Base-by-base conservation (phyloP, 1,140 invertebrate genomes). In the Steinernema khuongi region DNA sequence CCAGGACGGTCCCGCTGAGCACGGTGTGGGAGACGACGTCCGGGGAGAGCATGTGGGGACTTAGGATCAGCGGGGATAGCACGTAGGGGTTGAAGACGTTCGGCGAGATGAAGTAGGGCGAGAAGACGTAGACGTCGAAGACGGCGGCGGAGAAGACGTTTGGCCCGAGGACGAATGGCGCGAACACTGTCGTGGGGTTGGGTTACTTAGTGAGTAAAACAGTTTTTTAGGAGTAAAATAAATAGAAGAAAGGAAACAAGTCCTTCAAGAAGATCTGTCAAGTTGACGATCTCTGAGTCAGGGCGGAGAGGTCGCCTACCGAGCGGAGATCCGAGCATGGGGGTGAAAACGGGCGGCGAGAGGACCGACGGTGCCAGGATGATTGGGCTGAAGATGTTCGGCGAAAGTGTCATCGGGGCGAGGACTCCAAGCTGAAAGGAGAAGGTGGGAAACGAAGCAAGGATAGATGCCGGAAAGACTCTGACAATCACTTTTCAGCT, bases 61-160 rank as follows among this genome's bases (percentile, higher is more conserved):
- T 77, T 11, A 79, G 77, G 33, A 79, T 71, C 1, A 79, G 36
- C 0, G 78, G 78, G 50, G 73, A 75, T 32, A 79, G 31, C 18
- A 79, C 78, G 74, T 78, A 78, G 17, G 78, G 78, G 67, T 78
- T 79, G 60, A 79, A 50, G 7, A 79, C 72, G 67, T 79, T 79
- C 1, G 78, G 78, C 1, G 78, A 79, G 11, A 79, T 29, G 30
- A 79, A 77, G 60, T 79, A 79, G 7, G 78, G 78, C 44, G 78
- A 79, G 43, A 79, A 71, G 31, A 79, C 77, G 67, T 79, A 79
- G 26, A 74, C 70, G 72, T 74, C 78, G 73, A 79, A 73, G 69
- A 79, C 77, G 28, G 76, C 76, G 28, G 78, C 50, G 29, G 78
- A 79, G 67, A 79, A 31, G 14, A 77, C 68, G 68, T 79, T 79